Percentiles rank a stretch among this genome's conserved stretches.
These are phyloP conservation scores for Aix galericulata DNA, from an alignment of 2,113 vertebrate species.

Conservation along the genomic window DNA sequence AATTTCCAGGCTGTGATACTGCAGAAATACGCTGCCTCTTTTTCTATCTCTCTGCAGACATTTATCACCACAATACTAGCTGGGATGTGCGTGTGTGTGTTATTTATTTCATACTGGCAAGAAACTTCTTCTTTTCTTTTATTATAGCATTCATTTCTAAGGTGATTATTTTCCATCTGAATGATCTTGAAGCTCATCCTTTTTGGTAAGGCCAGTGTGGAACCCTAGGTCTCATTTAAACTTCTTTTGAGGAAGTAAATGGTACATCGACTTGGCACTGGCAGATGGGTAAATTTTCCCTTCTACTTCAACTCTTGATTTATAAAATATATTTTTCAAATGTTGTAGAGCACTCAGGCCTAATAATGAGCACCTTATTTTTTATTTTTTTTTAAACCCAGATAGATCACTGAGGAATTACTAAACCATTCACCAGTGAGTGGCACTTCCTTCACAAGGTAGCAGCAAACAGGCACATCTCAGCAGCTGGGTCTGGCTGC, in stretches of 20 bases:
- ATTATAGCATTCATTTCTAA: not conserved
- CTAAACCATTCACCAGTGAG: not conserved
- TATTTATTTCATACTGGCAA: not conserved
- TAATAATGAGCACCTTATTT: not conserved
- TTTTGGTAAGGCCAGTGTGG: not conserved
- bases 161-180: constrained; percentile 20
- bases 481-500: not conserved
- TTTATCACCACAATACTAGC: not conserved
- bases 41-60: not conserved
- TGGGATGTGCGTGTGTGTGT: not conserved
- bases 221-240: not conserved
- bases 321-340: not conserved
- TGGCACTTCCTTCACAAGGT: not conserved
- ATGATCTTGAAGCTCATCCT: not conserved
- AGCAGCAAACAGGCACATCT: not conserved
- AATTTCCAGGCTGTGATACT: not conserved
- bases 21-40: not conserved
- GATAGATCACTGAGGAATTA: not conserved
- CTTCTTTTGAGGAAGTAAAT: not conserved
- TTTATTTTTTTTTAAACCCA: not conserved
- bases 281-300: not conserved
- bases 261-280: not conserved
- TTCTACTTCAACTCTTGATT: not conserved
- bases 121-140: not conserved
- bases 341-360: not conserved